Percentiles rank a stretch among this genome's conserved stretches.
These are phyloP conservation scores for Drosophila nigrodunni DNA, from an alignment of 1,140 invertebrate genomes.

Conservation along the genomic window DNA sequence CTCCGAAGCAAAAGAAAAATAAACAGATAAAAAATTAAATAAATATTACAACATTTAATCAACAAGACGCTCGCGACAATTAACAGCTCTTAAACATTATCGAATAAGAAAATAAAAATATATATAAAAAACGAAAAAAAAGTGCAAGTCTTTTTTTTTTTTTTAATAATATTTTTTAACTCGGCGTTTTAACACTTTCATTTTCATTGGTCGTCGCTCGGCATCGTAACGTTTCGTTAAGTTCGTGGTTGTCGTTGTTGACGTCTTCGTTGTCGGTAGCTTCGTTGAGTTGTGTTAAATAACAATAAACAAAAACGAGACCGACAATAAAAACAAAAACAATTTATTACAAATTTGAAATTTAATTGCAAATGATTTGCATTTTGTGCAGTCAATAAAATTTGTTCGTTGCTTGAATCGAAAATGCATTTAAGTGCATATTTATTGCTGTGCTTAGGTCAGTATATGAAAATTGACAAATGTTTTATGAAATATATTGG, in stretches of 20 bases:
- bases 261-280: slow-evolving; percentile 15
- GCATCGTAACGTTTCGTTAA: slow-evolving; percentile 43
- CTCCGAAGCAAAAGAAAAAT: slow-evolving; percentile 19
- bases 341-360: slow-evolving; percentile 7
- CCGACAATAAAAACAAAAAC: slow-evolving; percentile 44
- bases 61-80: slow-evolving; percentile 31
- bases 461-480: slow-evolving; percentile 55
- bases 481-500: slow-evolving; percentile 1
- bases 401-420: slow-evolving; percentile 1
- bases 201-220: slow-evolving; percentile 61
- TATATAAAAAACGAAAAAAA: slow-evolving; percentile 26
- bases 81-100: slow-evolving; percentile 49
- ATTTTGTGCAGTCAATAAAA: slow-evolving; percentile 29
- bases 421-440: slow-evolving; percentile 69
- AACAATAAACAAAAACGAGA: slow-evolving; percentile 70
- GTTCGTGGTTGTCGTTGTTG: slow-evolving; percentile 16
- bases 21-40: slow-evolving; percentile 47
- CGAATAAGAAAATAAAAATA: slow-evolving; percentile 31
- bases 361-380: slow-evolving; percentile 42
- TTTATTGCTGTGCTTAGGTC: slow-evolving; percentile 67
- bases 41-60: slow-evolving; percentile 69
- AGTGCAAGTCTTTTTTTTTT: slow-evolving; percentile 34
- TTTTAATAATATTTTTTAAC: slow-evolving; percentile 40
- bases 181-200: slow-evolving; percentile 69
- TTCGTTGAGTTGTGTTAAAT: slow-evolving; percentile 76